Evolutionary conservation across 35 echinoderm and acorn worm genomes (phyloP), one percentile per base, ranked within the genome.

Genomic region (Ptychodera flava): DNA sequence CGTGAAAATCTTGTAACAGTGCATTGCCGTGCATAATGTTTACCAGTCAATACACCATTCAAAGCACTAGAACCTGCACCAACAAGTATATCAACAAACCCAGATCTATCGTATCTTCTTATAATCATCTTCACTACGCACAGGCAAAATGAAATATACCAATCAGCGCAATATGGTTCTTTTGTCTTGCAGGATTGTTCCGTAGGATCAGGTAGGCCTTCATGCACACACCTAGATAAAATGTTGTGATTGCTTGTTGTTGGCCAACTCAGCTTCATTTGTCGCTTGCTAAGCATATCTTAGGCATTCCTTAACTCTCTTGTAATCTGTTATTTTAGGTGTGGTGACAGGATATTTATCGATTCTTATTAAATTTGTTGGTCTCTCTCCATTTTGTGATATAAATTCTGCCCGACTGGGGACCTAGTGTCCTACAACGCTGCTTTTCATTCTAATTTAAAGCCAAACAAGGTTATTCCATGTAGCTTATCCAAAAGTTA

Each of bases 61-160:
- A 94, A 22, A 12, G 89, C 87, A 1, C 93, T 77, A 88, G 32
- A 78, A 81, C 76, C 86, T 15, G 89, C 89, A 76, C 91, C 90
- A 52, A 91, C 0, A n/a, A n/a, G n/a, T n/a, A n/a, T n/a, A n/a
- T n/a, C n/a, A n/a, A n/a, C n/a, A n/a, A n/a, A n/a, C n/a, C 15
- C 91, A 34, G 22, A 91, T 16, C 87, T 79, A 27, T 78, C 87
- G 78, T 38, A 82, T 34, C 82, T 88, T 36, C 82, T 77, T 37
- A 77, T 79, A 2, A 88, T 77, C 87, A 88, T 87, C 77, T 87
- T 79, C 85, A 30, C 30, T 87, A 87, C 53, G 77, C 79, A 45
- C 77, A 78, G 33, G 82, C 82, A 15, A 37, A 28, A 37, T 85
- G 83, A 35, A 85, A 33, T 28, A 34, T 85, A 10, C 35, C 83